These are phyloP conservation scores for Trichopria drosophilae DNA, from an alignment of 2,888 invertebrate genomes.

Conservation along the genomic window DNA sequence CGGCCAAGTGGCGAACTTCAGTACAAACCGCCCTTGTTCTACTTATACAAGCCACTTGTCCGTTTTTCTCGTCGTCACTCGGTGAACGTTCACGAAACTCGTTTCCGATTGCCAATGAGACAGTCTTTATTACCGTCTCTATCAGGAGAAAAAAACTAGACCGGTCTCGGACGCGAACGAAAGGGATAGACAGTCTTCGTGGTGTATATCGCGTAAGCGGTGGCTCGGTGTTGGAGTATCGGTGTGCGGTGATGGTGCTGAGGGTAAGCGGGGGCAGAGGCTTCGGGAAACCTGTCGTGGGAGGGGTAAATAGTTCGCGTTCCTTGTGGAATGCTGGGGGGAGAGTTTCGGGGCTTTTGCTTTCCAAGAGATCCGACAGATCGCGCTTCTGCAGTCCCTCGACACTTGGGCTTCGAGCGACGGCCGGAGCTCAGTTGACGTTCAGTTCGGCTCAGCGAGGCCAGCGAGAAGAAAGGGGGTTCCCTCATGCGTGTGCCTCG, in stretches of 20 bases:
- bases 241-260: slow-evolving; percentile 61
- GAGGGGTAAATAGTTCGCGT: slow-evolving; percentile 54
- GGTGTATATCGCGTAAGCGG: too few species aligned
- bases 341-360: slow-evolving; percentile 41
- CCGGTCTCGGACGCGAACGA: too few species aligned
- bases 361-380: slow-evolving; percentile 59
- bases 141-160: too few species aligned
- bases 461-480: slow-evolving; percentile 55
- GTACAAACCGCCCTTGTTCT: too few species aligned
- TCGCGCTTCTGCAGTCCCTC: slow-evolving; percentile 61
- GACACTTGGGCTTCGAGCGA: slow-evolving; percentile 58
- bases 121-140: too few species aligned
- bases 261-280: slow-evolving; percentile 58
- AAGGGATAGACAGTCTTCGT: too few species aligned
- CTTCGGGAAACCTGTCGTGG: slow-evolving; percentile 52
- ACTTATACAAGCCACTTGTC: too few species aligned
- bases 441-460: slow-evolving; percentile 59
- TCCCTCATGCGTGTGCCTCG: slow-evolving; percentile 42
- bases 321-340: slow-evolving; percentile 34
- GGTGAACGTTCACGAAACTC: too few species aligned
- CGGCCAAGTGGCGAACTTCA: too few species aligned
- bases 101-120: too few species aligned
- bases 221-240: too few species aligned
- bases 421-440: slow-evolving; percentile 63
- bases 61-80: too few species aligned